Conservation (phyloP, 2,113 vertebrate genomes). For the Passer montanus region DNA sequence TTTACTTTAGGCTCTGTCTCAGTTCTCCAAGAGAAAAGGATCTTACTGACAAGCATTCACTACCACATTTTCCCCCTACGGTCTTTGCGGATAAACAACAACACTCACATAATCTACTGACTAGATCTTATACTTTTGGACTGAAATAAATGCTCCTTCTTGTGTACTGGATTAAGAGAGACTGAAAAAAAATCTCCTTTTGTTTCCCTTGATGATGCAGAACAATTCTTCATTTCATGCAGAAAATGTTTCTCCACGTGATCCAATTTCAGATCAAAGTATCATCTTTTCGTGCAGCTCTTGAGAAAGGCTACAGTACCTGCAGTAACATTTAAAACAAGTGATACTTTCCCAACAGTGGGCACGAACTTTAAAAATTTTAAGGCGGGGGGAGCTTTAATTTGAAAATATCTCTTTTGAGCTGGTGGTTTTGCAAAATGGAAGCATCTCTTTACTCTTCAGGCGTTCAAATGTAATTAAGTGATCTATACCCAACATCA, state of each 20-base stretch:
- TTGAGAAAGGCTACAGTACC: slow-evolving; percentile 4
- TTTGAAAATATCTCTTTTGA: background rate
- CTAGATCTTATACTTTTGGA: slow-evolving; percentile 4
- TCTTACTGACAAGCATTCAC: background rate
- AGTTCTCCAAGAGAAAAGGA: background rate
- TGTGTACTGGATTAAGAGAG: slow-evolving; percentile 15
- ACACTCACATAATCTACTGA: background rate
- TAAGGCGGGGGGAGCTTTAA: background rate
- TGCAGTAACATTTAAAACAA: background rate
- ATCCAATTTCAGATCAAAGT: slow-evolving; percentile 34
- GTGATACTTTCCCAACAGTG: background rate
- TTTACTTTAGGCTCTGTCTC: background rate
- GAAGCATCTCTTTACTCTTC: background rate
- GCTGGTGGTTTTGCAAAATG: background rate
- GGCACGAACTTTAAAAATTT: background rate
- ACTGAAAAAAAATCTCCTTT: background rate
- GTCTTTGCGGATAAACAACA: background rate
- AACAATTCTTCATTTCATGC: slow-evolving; percentile 37
- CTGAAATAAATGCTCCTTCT: slow-evolving; percentile 38
- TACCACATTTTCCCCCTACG: background rate
- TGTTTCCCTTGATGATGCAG: background rate
- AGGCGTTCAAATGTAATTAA: background rate
- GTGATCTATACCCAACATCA: background rate
- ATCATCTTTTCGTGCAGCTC: slow-evolving; percentile 5
- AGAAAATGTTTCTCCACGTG: slow-evolving; percentile 6